Conservation (phyloP, 1,140 invertebrate species). For the Drosophila sp. region DNA sequence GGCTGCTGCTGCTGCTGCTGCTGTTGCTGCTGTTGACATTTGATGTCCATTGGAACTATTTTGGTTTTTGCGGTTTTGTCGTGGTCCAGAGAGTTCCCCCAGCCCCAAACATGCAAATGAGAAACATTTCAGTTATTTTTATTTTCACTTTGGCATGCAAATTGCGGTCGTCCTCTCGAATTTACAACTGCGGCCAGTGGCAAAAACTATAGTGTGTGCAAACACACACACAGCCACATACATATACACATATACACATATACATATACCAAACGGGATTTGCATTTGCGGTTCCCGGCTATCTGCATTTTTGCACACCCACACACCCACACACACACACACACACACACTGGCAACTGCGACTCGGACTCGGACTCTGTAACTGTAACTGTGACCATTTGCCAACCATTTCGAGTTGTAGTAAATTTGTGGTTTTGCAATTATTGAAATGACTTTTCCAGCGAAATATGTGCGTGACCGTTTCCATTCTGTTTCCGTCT, state of each 20-base stretch:
- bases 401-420: conserved; percentile 76
- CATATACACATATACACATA: no score
- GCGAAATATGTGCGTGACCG: conserved; percentile 58
- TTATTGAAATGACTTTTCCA: conserved; percentile 84
- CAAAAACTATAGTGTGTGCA: conserved; percentile 60
- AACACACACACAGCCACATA: no score
- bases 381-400: conserved; percentile 54
- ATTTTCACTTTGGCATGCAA: conserved; percentile 76
- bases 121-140: conserved; percentile 84
- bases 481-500: conserved; percentile 14
- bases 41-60: conserved; percentile 84
- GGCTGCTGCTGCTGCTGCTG: conserved; percentile 34
- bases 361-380: conserved; percentile 13
- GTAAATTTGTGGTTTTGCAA: conserved; percentile 85
- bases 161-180: conserved; percentile 59
- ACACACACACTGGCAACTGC: conserved; percentile 3
- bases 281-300: conserved; percentile 67
- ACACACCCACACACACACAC: background rate
- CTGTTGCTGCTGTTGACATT: conserved; percentile 77
- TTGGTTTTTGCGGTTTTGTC: conserved; percentile 78
- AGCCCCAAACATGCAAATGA: conserved; percentile 66
- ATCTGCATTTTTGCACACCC: conserved; percentile 42
- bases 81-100: conserved; percentile 26
- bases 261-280: conserved; percentile 51
- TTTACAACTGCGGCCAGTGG: conserved; percentile 64